Conservation (phyloP, 2,113 vertebrate genomes). For the Ardeotis arabs region DNA sequence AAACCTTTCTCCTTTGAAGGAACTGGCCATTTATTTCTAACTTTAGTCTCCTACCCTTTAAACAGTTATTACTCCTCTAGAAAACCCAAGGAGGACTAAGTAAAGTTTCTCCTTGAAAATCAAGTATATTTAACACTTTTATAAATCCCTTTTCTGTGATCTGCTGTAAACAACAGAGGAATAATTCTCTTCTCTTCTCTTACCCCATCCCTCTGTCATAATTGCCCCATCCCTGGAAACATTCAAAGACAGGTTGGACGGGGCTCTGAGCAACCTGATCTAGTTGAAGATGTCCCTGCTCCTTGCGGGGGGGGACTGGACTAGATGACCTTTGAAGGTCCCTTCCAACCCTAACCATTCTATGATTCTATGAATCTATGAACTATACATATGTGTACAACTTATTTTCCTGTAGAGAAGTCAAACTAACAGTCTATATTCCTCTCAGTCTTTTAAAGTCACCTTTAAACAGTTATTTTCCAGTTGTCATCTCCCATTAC, state of each 20-base stretch:
- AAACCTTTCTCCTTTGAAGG: not conserved
- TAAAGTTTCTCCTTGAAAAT: not conserved
- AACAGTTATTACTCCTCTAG: not conserved
- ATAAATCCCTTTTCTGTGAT: not conserved
- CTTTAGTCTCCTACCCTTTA: not conserved
- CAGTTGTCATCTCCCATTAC: not conserved
- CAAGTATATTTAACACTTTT: not conserved
- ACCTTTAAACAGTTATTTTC: not conserved
- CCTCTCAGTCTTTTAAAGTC: not conserved
- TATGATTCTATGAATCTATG: no score
- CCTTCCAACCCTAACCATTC: no score
- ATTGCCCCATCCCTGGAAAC: not conserved
- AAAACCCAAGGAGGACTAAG: not conserved
- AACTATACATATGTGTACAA: not conserved
- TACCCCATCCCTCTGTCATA: not conserved
- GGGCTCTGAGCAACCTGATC: no score
- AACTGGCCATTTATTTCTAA: not conserved
- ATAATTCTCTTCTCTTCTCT: not conserved
- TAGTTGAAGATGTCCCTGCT: no score
- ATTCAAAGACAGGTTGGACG: no score
- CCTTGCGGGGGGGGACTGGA: no score
- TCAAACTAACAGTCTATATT: not conserved
- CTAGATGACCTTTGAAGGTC: no score
- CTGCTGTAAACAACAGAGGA: not conserved
- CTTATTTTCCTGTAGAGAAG: not conserved